Evolutionary conservation across 2,797 vertebrate genomes (phyloP), one percentile per base, ranked within the genome.

Genomic region (Galaxias olidus): DNA sequence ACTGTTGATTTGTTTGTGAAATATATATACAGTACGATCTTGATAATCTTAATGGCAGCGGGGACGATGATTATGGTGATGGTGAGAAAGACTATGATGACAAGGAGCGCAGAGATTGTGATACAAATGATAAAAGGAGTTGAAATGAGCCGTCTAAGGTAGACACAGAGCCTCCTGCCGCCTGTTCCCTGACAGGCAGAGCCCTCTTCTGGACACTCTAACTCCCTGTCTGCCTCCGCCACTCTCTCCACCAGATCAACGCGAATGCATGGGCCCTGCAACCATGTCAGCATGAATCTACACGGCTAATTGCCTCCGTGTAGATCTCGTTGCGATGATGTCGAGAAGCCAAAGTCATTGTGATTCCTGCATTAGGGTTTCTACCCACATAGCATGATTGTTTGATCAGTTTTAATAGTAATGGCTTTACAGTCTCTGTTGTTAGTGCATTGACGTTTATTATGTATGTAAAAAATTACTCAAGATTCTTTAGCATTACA

Each of bases 191-290:
- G 86, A 89, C 88, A 86, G 82, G 71, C 84, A 88, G 89, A 90
- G 90, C 90, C 90, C 90, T 85, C 91, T 92, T 79, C 90, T 91
- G 90, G 90, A 66, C 82, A 78, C 50, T 87, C 64, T 48, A 67
- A 76, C 78, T 79, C 61, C 65, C 57, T 87, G 67, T 85, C 63
- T 70, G 60, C 62, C 49, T 54, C 15, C 19, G 10, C 17, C 59
- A 17, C 63, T 74, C 78, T 69, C 69, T 78, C 71, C 72, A 73
- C 77, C 30, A 74, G 57, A 9, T 44, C 48, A 59, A 61, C 72
- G 64, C 63, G 14, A n/a, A n/a, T 57, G 66, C 18, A 10, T 47
- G 18, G 57, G 17, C 67, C 68, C 57, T 51, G 10, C 12, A 66
- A 50, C 58, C 15, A 63, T 58, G 63, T 82, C 74, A 81, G 83